Base-by-base conservation (phyloP, 1,140 invertebrate species). In the Drosophila serrata region DNA sequence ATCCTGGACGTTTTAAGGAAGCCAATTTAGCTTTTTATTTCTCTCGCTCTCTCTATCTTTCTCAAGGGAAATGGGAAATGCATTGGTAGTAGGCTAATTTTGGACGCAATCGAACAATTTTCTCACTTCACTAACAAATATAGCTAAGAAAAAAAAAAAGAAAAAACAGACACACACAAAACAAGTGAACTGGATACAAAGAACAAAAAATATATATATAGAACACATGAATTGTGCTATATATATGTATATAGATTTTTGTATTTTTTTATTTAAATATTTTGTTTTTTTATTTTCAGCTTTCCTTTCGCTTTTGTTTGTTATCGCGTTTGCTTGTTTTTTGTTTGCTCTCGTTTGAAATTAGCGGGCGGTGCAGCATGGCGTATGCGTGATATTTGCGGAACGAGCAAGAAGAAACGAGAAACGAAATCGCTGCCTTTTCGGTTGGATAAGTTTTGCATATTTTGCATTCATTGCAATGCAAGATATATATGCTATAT, bases 351-450 rank as follows among this genome's bases (percentile, higher is more conserved):
- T 31, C 45, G 29, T 67, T 69, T 70, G 45, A 70, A 40, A 55
- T 48, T 63, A 64, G 59, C 60, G 72, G 51, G 75, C 69, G 46
- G 73, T 76, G 79, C 67, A 49, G 61, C 59, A 39, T 63, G 67
- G 74, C 79, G 80, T 82, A 82, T 82, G 79, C 74, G 74, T 82
- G 67, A 64, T 82, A 77, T 78, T 74, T 75, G 53, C 45, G 60
- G 29, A 56, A 40, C 49, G 57, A 67, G 63, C 42, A 42, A 56
- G 35, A 33, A 48, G 22, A 46, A 58, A 77, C 48, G 29, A 51
- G 27, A 51, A 55, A 45, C 55, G 39, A 53, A 72, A 58, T 61
- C 45, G 53, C 46, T 51, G 76, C 46, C 63, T 59, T 48, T 75
- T 75, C 43, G 59, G 42, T 73, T 69, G 64, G 35, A 72, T 72